These are phyloP conservation scores for Trimorus sp. DNA, from an alignment of 2,888 invertebrate species.

Conservation along the genomic window DNA sequence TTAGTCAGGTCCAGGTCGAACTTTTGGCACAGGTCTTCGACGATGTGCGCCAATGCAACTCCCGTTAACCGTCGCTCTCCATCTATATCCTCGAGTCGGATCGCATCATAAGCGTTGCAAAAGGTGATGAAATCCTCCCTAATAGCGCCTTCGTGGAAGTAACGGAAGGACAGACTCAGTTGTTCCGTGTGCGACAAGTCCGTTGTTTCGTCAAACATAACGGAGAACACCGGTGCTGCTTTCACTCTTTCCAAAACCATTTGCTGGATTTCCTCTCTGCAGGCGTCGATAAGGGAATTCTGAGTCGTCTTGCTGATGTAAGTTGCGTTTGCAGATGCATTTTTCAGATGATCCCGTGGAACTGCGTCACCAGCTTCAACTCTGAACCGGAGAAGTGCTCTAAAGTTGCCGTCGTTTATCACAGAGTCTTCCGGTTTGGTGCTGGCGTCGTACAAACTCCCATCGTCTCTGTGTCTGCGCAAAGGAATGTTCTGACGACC, in stretches of 20 bases:
- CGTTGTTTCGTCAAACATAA: conserved; percentile 73
- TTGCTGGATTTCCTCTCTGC: conserved; percentile 68
- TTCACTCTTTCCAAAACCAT: conserved; percentile 63
- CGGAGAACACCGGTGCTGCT: conserved; percentile 58
- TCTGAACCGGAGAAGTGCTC: conserved; percentile 67
- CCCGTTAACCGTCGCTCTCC: conserved; percentile 68
- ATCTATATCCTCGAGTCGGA: conserved; percentile 57
- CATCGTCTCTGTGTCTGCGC: too few species aligned
- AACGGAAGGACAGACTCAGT: conserved; percentile 69
- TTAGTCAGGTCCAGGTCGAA: conserved; percentile 66
- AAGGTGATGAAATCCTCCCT: conserved; percentile 70
- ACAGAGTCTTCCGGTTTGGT: too few species aligned
- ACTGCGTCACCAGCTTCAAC: conserved; percentile 64
- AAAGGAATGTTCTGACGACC: too few species aligned
- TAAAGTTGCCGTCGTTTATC: conserved; percentile 67
- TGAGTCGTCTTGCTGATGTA: conserved; percentile 71
- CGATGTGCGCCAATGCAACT: conserved; percentile 60
- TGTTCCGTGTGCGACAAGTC: conserved; percentile 70
- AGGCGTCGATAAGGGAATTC: conserved; percentile 71
- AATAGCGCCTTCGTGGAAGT: conserved; percentile 38
- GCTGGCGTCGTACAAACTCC: too few species aligned
- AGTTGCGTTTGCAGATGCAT: conserved; percentile 65
- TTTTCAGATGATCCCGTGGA: conserved; percentile 68
- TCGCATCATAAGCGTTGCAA: conserved; percentile 64
- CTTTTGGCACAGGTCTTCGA: conserved; percentile 66